Percentiles rank a stretch among this genome's conserved stretches.
Conservation (phyloP, 1,140 invertebrate genomes). For the Rhynchophorus ferrugineus region DNA sequence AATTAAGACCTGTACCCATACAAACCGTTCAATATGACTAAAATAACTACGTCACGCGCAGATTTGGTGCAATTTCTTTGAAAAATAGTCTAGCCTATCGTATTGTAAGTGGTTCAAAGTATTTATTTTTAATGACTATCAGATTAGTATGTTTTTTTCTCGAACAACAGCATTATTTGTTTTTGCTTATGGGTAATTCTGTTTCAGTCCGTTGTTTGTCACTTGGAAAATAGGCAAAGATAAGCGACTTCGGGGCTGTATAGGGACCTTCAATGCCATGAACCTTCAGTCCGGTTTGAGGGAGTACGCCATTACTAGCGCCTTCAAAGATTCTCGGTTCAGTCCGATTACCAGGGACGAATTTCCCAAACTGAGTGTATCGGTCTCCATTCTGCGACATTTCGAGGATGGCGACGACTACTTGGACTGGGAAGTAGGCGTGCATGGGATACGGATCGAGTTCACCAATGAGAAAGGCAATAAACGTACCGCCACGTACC, state of each 20-base stretch:
- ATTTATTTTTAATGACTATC: no score
- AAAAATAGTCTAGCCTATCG: no score
- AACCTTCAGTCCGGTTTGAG: constrained; percentile 85
- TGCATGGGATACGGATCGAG: constrained; percentile 97
- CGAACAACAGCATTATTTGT: neutral
- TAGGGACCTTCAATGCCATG: constrained; percentile 93
- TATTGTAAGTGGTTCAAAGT: no score
- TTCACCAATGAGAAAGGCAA: constrained; percentile 93
- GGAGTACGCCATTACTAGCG: constrained; percentile 96
- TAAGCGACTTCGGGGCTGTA: constrained; percentile 83
- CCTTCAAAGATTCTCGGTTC: constrained; percentile 95
- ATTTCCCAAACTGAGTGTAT: constrained; percentile 84
- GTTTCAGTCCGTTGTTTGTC: constrained; percentile 93
- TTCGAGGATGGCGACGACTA: constrained; percentile 95
- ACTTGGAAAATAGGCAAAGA: constrained; percentile 97
- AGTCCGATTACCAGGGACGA: constrained; percentile 92
- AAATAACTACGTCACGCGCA: no score
- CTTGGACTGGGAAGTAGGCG: constrained; percentile 94
- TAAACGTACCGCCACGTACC: constrained; percentile 93
- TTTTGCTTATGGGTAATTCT: no score
- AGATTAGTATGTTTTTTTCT: constrained; percentile 16
- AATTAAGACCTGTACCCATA: no score
- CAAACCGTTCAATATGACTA: no score
- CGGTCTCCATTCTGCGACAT: constrained; percentile 88
- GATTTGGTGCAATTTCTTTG: no score